Evolutionary conservation across 1,140 invertebrate species (phyloP).

Genomic region (Drosophila kanapiae): DNA sequence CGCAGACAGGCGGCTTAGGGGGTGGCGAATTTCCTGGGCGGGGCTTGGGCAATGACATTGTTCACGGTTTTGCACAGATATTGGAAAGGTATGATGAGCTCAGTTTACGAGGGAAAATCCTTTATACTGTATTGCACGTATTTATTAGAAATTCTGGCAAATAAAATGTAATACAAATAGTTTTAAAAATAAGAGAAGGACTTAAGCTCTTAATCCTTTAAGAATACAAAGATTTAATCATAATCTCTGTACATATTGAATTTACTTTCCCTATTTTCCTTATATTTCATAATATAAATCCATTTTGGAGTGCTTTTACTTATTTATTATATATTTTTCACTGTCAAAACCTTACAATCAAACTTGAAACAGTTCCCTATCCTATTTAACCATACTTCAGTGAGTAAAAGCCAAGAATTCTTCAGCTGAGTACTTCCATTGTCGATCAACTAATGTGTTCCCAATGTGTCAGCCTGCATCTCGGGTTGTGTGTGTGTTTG

Average conservation of each 20-base stretch:
- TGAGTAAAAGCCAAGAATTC: neutral
- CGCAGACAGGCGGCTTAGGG: slow-evolving; percentile 28
- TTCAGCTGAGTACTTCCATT: slow-evolving; percentile 15
- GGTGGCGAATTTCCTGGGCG: neutral
- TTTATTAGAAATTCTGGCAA: neutral
- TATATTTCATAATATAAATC: neutral
- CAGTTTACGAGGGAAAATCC: neutral
- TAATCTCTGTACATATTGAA: too few relatives aligned
- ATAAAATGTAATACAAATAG: neutral
- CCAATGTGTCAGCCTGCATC: slow-evolving; percentile 32
- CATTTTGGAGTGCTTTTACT: neutral
- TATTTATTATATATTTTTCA: neutral
- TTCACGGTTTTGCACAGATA: slow-evolving; percentile 33
- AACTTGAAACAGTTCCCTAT: neutral
- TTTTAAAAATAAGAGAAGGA: neutral
- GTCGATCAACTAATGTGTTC: slow-evolving; percentile 23
- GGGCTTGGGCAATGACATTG: slow-evolving; percentile 33
- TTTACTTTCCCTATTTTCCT: too few relatives aligned
- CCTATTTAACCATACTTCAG: neutral
- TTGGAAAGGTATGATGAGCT: slow-evolving; percentile 13
- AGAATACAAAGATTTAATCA: too few relatives aligned
- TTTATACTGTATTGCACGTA: neutral
- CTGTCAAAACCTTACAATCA: neutral
- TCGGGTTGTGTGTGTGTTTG: slow-evolving; percentile 47
- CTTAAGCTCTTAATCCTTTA: neutral